Percentiles rank a stretch among this genome's conserved stretches.
phyloP scores from a whole-genome alignment of 2,888 invertebrate species.

The Carcina quercana region DNA sequence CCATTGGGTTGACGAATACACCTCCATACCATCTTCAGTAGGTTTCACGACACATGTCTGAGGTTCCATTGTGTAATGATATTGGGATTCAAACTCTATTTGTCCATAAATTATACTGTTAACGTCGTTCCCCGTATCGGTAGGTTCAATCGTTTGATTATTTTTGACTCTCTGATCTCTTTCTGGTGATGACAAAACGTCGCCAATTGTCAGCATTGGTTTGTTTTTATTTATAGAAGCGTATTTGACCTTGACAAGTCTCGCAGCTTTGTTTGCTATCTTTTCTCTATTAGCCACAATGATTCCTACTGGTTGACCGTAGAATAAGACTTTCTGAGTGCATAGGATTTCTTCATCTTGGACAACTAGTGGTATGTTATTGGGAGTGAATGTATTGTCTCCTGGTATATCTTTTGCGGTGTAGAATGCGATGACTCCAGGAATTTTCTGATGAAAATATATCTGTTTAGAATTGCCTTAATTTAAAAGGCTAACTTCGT shows the following conservation, averaged over 20 bases:
- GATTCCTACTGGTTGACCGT: slow-evolving; percentile 81
- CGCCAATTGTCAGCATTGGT: slow-evolving; percentile 33
- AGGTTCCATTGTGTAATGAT: slow-evolving; percentile 84
- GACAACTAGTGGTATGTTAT: slow-evolving; percentile 9
- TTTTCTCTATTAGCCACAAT: slow-evolving; percentile 75
- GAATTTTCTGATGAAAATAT: slow-evolving; percentile 45
- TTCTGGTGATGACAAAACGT: slow-evolving; percentile 38
- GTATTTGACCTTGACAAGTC: slow-evolving; percentile 63
- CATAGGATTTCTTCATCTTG: slow-evolving; percentile 51
- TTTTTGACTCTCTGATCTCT: slow-evolving; percentile 25
- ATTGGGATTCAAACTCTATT: slow-evolving; percentile 59
- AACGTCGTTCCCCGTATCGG: slow-evolving; percentile 20
- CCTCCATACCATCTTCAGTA: slow-evolving; percentile 79
- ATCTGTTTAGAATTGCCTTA: not conserved
- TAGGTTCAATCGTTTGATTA: slow-evolving; percentile 25
- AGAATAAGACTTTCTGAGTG: slow-evolving; percentile 61
- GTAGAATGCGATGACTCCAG: slow-evolving; percentile 75
- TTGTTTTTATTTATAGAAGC: slow-evolving; percentile 33
- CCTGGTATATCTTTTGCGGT: slow-evolving; percentile 78
- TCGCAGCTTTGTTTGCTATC: slow-evolving; percentile 72
- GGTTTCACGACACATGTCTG: slow-evolving; percentile 77
- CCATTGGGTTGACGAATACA: slow-evolving; percentile 76
- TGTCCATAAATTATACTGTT: slow-evolving; percentile 13
- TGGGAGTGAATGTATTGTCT: slow-evolving; percentile 38
- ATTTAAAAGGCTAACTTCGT: too few species aligned